phyloP scores from a whole-genome alignment of 2,797 vertebrate genomes.

The Lophotriccus pileatus region DNA sequence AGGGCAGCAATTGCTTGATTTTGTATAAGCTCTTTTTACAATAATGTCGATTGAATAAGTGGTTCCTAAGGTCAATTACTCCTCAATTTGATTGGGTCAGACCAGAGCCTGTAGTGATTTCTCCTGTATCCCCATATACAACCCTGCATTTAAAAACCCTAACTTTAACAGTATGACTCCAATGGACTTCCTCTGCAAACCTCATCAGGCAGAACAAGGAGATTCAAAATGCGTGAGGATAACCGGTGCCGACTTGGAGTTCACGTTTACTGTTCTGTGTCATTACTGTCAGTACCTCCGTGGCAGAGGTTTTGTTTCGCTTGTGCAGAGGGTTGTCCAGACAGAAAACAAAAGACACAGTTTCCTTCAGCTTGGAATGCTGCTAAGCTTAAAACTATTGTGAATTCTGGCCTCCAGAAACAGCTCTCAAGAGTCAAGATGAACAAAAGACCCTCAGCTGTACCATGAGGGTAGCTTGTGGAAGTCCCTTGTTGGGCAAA shows the following conservation, averaged over 20 bases:
- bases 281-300: not conserved
- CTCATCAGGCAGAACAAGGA: not conserved
- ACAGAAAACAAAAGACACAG: not conserved
- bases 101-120: not conserved
- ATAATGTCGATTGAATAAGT: not conserved
- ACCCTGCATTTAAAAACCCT: not conserved
- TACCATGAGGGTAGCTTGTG: not conserved
- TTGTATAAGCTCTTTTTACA: not conserved
- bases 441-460: not conserved
- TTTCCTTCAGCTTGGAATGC: not conserved
- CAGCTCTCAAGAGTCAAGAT: not conserved
- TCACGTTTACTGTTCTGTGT: not conserved
- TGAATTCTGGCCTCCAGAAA: not conserved
- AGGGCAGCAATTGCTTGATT: not conserved
- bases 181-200: not conserved
- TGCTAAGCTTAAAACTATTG: not conserved
- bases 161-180: not conserved
- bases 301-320: not conserved
- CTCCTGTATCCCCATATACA: not conserved
- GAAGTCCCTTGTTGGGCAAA: not conserved
- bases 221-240: not conserved
- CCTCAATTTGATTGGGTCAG: not conserved
- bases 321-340: not conserved
- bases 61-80: not conserved
- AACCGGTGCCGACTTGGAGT: no score